phyloP scores from a whole-genome alignment of 2,888 invertebrate genomes.

The Tribolium freemani region DNA sequence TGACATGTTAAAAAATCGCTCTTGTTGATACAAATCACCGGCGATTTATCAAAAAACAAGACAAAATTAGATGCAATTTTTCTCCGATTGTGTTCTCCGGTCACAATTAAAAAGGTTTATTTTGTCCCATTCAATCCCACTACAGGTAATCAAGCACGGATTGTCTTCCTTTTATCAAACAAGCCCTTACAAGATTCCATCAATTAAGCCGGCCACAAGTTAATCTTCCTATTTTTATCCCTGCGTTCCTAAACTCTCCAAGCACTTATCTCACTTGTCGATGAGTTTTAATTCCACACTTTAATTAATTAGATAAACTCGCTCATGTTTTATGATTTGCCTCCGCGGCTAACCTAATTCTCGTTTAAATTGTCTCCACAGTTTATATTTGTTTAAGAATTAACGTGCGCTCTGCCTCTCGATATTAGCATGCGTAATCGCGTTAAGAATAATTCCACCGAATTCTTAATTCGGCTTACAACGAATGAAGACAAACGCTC shows the following conservation, averaged over 20 bases:
- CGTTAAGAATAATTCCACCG: constrained; percentile 17
- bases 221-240: neutral
- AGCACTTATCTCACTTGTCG: neutral
- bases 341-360: constrained; percentile 12
- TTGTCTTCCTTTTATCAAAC: constrained; percentile 4
- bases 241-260: neutral
- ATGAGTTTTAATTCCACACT: neutral
- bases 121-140: neutral
- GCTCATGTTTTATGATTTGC: constrained; percentile 6
- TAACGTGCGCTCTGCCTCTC: neutral
- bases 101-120: constrained; percentile 9
- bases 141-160: constrained; percentile 8
- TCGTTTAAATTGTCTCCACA: constrained; percentile 14
- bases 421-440: constrained; percentile 21
- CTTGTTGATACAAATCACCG: neutral
- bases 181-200: neutral
- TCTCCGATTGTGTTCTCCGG: constrained; percentile 5
- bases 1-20: neutral
- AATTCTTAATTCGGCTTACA: constrained; percentile 21
- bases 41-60: neutral
- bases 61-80: constrained; percentile 11
- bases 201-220: neutral
- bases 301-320: neutral
- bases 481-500: constrained; percentile 12
- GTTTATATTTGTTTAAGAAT: constrained; percentile 17